Evolutionary conservation across 2,113 vertebrate species (phyloP), one percentile per base, ranked within the genome.

Genomic region (Rhabdornis inornatus): DNA sequence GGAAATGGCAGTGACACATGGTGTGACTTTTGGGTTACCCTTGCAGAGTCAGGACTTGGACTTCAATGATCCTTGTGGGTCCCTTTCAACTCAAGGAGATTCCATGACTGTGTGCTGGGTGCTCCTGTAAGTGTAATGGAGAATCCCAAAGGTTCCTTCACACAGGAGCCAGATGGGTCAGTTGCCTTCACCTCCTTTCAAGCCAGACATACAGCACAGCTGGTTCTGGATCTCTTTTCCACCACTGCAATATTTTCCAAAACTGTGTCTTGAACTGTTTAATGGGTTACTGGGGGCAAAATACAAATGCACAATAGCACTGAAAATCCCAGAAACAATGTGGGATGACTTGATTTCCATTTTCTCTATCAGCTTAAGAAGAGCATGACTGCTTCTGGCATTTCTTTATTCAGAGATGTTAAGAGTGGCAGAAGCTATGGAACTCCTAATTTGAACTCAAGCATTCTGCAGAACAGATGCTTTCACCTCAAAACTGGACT

Each of bases 161-260:
- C 0, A 0, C 40, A 55, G 47, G 47, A 87, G 17, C 31, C 64
- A 60, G 52, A 9, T 6, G 24, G 52, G n/a, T 14, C 8, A 10
- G 23, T 30, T 39, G 39, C 23, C 87, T 74, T 83, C 33, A 59
- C 11, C 12, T 40, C 70, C 10, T 14, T 4, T 21, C 55, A 50
- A 69, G 15, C 5, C 7, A 1, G 44, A 31, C 35, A n/a, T 39
- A 25, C 12, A 11, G 18, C 6, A 1, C 24, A 35, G 21, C 49
- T 74, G n/a, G 44, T 8, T 64, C 22, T 1, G 4, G 30, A 31
- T 37, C 33, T 45, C 35, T 70, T 79, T 83, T 40, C 45, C 40
- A 68, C 17, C 4, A 0, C 8, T n/a, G 19, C 24, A 52, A 3
- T 64, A 24, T 33, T 84, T 83, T 80, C 30, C 52, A 50, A 61